Evolutionary conservation across 2,797 vertebrate species (phyloP), one percentile per base, ranked within the genome.

Genomic region (Miichthys miiuy): DNA sequence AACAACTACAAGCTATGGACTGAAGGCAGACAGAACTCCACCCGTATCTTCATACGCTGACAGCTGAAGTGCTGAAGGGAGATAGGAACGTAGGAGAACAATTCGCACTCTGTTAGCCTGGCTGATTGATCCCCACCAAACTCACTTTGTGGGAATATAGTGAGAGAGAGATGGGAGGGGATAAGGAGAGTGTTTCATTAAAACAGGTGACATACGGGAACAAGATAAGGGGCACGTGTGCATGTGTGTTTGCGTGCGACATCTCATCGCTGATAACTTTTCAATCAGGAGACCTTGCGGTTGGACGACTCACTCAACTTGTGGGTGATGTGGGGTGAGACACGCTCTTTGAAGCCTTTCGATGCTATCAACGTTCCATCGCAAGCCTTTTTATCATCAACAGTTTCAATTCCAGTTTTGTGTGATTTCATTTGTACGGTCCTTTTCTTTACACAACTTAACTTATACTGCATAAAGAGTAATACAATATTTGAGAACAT

Each of bases 131-230:
- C 83, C 80, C 82, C 82, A 83, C 70, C 87, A 88, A 90, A 85
- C 77, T 92, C 79, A 85, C 84, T 91, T 79, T 79, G 87, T 65
- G 81, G 84, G 72, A 88, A 84, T 81, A 77, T 57, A 71, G 62
- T 63, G 58, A 81, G 47, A 68, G 69, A 51, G 75, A 81, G 80
- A 89, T 88, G 78, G 81, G 72, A 68, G 71, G 72, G 84, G 91
- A 90, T 91, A 91, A 92, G 83, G 80, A 68, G 79, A 88, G 82
- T 77, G 82, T 93, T 94, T 93, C 91, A 92, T 94, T 93, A 91
- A 92, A 94, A 88, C 85, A 89, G 91, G 90, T 89, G 90, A 91
- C 90, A 91, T 72, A 71, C 63, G 61, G 72, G 83, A 88, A 90
- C 90, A 92, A 92, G 92, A 93, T 93, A 93, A 91, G 91, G 82